Percentiles rank a stretch among this genome's conserved stretches.
Conservation (phyloP, 1,140 invertebrate genomes). For the Lasioglossum albipes region DNA sequence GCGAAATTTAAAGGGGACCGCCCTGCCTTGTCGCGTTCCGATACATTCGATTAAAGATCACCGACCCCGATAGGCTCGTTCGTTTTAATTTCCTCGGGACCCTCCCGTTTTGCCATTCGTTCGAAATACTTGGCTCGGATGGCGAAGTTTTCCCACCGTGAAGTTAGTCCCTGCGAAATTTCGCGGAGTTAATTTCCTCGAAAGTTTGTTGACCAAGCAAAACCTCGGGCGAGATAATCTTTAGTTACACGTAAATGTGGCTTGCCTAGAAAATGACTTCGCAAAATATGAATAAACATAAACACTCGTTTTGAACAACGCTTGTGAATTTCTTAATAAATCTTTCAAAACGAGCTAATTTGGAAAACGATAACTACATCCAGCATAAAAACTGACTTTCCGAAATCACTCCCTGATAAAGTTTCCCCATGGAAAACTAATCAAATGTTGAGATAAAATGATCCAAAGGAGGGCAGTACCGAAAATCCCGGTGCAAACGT, state of each 20-base stretch:
- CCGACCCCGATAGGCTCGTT: not conserved
- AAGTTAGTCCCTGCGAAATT: not conserved
- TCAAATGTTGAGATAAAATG: not conserved
- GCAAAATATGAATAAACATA: too few relatives aligned
- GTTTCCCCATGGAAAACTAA: not conserved
- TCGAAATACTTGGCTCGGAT: not conserved
- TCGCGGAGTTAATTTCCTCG: too few relatives aligned
- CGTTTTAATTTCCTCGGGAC: constrained; percentile 26
- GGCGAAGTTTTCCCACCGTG: not conserved
- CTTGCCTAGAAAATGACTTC: not conserved
- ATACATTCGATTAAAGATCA: constrained; percentile 22
- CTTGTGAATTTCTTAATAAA: too few relatives aligned
- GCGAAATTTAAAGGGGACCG: constrained; percentile 45
- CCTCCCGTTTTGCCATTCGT: not conserved
- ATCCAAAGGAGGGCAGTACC: not conserved
- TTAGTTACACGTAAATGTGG: too few relatives aligned
- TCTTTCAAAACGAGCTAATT: too few relatives aligned
- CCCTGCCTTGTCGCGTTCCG: constrained; percentile 8
- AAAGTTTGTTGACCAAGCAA: too few relatives aligned
- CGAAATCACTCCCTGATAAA: too few relatives aligned
- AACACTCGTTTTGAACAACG: too few relatives aligned
- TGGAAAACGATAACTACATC: too few relatives aligned
- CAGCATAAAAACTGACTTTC: too few relatives aligned
- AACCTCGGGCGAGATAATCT: too few relatives aligned
- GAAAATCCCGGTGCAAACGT: not conserved